phyloP scores from a whole-genome alignment of 2,113 vertebrate genomes.

The Caranx melampygus region DNA sequence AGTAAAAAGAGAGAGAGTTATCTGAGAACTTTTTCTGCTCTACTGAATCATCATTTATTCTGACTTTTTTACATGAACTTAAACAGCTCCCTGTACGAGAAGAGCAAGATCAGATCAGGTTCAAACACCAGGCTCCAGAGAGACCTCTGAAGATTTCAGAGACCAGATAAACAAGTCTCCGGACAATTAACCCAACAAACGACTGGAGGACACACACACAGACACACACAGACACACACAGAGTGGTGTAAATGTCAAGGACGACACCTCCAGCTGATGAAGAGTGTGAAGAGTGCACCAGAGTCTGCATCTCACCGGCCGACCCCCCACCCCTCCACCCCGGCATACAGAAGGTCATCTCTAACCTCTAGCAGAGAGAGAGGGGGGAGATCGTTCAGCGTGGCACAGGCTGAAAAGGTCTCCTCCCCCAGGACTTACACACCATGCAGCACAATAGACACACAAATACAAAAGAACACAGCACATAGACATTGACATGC shows the following conservation, averaged over 20 bases:
- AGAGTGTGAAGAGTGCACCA: constrained; percentile 36
- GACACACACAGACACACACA: background rate
- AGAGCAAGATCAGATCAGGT: too few species aligned
- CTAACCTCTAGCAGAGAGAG: constrained; percentile 68
- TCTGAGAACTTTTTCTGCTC: too few species aligned
- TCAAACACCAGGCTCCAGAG: background rate
- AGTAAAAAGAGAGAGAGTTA: too few species aligned
- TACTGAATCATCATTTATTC: too few species aligned
- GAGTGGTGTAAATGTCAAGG: constrained; percentile 42
- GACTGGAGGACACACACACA: background rate
- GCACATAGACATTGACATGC: background rate
- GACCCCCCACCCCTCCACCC: background rate
- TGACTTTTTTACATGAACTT: too few species aligned
- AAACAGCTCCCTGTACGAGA: too few species aligned
- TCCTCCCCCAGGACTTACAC: constrained; percentile 44
- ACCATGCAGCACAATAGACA: background rate
- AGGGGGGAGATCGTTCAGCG: constrained; percentile 36
- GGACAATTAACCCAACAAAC: constrained; percentile 19
- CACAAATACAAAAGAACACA: background rate
- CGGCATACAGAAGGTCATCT: constrained; percentile 76
- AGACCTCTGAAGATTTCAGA: background rate
- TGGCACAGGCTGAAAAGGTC: constrained; percentile 69
- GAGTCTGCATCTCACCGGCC: constrained; percentile 17
- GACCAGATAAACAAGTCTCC: background rate
- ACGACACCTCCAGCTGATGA: constrained; percentile 52